Evolutionary conservation across 2,888 invertebrate species (phyloP).

Genomic region (Papilio elwesi): DNA sequence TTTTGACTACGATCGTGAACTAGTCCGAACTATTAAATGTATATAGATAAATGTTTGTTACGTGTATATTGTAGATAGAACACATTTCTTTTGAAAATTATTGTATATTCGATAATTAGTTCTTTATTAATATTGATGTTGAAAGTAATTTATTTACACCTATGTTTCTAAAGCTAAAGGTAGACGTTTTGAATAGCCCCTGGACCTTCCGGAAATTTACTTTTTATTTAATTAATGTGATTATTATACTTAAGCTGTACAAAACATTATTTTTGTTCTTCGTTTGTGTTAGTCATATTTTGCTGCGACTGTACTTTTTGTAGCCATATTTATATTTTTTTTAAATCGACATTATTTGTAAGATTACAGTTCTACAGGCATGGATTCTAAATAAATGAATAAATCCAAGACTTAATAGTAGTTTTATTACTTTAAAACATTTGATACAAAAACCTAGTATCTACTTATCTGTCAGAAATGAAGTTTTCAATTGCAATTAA

Average conservation of each 20-base stretch:
- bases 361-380: slow-evolving; percentile 81
- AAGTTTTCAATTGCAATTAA: neutral
- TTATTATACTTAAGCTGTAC: slow-evolving; percentile 67
- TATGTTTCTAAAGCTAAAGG: slow-evolving; percentile 72
- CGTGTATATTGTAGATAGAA: slow-evolving; percentile 84
- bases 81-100: slow-evolving; percentile 79
- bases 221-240: slow-evolving; percentile 56
- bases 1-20: slow-evolving; percentile 79
- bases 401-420: slow-evolving; percentile 67
- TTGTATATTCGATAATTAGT: slow-evolving; percentile 77
- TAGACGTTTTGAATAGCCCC: slow-evolving; percentile 64
- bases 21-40: slow-evolving; percentile 83
- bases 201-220: slow-evolving; percentile 50
- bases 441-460: neutral
- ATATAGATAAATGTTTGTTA: slow-evolving; percentile 84
- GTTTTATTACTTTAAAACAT: slow-evolving; percentile 50
- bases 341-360: slow-evolving; percentile 75
- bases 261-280: slow-evolving; percentile 55
- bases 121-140: slow-evolving; percentile 73
- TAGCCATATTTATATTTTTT: slow-evolving; percentile 83
- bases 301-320: slow-evolving; percentile 72
- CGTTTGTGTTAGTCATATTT: slow-evolving; percentile 65
- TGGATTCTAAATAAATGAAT: slow-evolving; percentile 83
- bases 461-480: neutral
- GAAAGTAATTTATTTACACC: slow-evolving; percentile 72